Evolutionary conservation across 2,888 invertebrate genomes (phyloP).

Genomic region (Rhaphigaster nebulosa): DNA sequence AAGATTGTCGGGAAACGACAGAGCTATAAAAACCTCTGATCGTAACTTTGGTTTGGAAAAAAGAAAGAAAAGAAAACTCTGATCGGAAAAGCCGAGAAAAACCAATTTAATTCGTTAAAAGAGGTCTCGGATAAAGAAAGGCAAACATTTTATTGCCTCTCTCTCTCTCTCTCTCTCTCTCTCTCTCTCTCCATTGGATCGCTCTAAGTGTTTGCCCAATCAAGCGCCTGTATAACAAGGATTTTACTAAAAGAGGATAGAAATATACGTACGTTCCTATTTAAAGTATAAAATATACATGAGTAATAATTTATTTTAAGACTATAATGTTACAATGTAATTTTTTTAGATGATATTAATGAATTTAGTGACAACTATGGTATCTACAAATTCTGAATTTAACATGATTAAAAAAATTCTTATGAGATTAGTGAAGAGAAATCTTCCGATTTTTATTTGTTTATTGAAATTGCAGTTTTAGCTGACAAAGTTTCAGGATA

Average conservation of each 20-base stretch:
- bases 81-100: constrained; percentile 43
- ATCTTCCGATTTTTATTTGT: too few relatives aligned
- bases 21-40: constrained; percentile 28
- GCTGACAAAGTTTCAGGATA: too few relatives aligned
- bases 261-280: neutral
- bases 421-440: too few relatives aligned
- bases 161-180: neutral
- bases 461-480: too few relatives aligned
- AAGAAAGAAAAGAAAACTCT: neutral
- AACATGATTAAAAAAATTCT: too few relatives aligned
- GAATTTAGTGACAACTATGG: too few relatives aligned
- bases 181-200: neutral
- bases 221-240: constrained; percentile 4
- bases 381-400: too few relatives aligned
- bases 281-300: neutral
- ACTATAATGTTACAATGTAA: too few relatives aligned
- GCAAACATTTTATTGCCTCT: constrained; percentile 34
- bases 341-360: too few relatives aligned
- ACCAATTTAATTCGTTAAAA: constrained; percentile 53
- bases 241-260: neutral
- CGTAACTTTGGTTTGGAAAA: constrained; percentile 25
- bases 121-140: constrained; percentile 25
- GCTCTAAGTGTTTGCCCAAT: constrained; percentile 15
- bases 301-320: neutral
- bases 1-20: neutral